phyloP scores from a whole-genome alignment of 1,140 invertebrate species.

The Formica exsecta region DNA sequence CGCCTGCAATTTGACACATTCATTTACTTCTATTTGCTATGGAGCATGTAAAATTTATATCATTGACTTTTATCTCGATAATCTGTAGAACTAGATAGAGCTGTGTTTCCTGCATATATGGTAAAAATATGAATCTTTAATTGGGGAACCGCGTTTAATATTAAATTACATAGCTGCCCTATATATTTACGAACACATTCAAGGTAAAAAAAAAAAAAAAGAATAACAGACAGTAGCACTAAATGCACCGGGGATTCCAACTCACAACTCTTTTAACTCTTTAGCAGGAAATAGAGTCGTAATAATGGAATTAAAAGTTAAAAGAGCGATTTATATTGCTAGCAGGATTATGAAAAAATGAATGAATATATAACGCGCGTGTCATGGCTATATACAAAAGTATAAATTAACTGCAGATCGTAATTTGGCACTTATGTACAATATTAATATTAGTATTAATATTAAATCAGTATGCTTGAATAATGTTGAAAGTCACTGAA shows the following conservation, averaged over 20 bases:
- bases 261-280: neutral
- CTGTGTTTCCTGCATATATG: neutral
- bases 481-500: neutral
- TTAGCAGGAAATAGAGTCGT: neutral
- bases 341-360: constrained; percentile 9
- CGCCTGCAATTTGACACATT: constrained; percentile 22
- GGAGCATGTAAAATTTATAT: neutral
- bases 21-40: neutral
- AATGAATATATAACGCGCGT: constrained; percentile 3
- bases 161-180: constrained; percentile 7
- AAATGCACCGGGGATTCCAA: constrained; percentile 13
- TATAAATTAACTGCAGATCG: constrained; percentile 55
- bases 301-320: constrained; percentile 11
- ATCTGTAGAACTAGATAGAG: neutral
- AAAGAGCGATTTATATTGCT: constrained; percentile 27
- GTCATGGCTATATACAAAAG: constrained; percentile 43
- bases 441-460: constrained; percentile 16
- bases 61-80: neutral
- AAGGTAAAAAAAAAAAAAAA: neutral
- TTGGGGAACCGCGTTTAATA: neutral
- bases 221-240: neutral
- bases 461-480: constrained; percentile 39
- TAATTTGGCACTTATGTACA: constrained; percentile 58
- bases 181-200: constrained; percentile 18
- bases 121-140: neutral